Evolutionary conservation across 2,113 vertebrate species (phyloP).

Genomic region (Lagenorhynchus albirostris): DNA sequence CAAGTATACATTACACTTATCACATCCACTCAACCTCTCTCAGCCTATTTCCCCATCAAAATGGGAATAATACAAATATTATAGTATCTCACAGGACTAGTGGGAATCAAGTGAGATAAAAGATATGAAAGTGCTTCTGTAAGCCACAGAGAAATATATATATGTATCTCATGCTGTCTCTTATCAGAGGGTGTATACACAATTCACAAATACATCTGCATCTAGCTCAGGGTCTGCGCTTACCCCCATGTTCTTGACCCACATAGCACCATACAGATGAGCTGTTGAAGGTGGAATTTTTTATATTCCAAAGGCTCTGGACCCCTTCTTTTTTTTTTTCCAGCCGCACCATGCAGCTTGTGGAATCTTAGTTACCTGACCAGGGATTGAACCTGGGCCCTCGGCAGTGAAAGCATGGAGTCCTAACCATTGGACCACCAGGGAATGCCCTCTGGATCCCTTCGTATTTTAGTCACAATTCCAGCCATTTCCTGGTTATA

Average conservation of each 20-base stretch:
- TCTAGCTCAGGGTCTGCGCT: neutral
- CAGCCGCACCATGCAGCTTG: no score
- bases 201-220: neutral
- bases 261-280: neutral
- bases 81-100: neutral
- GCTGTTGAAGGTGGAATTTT: neutral
- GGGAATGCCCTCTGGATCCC: neutral
- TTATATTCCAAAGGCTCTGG: neutral
- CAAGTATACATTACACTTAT: neutral
- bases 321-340: neutral
- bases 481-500: neutral
- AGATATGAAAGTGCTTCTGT: neutral
- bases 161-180: neutral
- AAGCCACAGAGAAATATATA: neutral
- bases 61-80: neutral
- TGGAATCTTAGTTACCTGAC: no score
- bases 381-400: no score
- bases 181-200: neutral
- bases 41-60: neutral
- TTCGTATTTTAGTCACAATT: neutral
- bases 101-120: neutral
- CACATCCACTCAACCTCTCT: neutral
- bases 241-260: neutral
- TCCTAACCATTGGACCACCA: no score
- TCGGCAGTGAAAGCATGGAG: no score